Evolutionary conservation across 1,140 invertebrate species (phyloP).

Genomic region (Drosophila malerkotliana): DNA sequence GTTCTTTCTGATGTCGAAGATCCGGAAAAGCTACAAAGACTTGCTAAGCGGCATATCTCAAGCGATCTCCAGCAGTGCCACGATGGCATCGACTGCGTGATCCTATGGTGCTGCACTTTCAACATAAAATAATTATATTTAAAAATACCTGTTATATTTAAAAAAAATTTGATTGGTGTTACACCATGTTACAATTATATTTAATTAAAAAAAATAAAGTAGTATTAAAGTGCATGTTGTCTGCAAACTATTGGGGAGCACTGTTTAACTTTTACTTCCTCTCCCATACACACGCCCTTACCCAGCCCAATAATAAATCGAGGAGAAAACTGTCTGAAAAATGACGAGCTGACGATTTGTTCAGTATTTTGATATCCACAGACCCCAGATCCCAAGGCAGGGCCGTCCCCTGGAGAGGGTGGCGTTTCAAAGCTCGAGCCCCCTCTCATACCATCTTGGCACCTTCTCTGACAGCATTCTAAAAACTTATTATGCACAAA

Average conservation of each 20-base stretch:
- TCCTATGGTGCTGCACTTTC: too few species aligned
- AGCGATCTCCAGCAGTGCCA: neutral
- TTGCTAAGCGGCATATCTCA: neutral
- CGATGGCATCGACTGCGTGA: too few species aligned
- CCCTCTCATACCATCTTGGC: constrained; percentile 4
- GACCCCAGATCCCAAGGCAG: constrained; percentile 50
- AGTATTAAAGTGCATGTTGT: neutral
- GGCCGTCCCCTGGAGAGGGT: constrained; percentile 11
- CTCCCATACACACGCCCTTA: constrained; percentile 16
- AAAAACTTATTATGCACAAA: constrained; percentile 81
- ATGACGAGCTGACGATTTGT: constrained; percentile 81
- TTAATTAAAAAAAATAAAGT: neutral
- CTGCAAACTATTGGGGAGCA: constrained; percentile 4
- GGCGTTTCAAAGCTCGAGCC: neutral
- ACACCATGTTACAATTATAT: too few species aligned
- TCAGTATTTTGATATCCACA: constrained; percentile 80
- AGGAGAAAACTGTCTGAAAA: constrained; percentile 74
- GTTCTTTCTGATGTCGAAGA: constrained; percentile 4
- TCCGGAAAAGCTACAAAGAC: neutral
- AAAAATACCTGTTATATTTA: too few species aligned
- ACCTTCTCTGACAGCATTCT: constrained; percentile 19
- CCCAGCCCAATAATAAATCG: constrained; percentile 62
- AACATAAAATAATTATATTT: too few species aligned
- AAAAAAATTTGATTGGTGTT: too few species aligned
- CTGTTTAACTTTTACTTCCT: constrained; percentile 44